Evolutionary conservation across 2,888 invertebrate species (phyloP).

Genomic region (Tenthredo mesomela): DNA sequence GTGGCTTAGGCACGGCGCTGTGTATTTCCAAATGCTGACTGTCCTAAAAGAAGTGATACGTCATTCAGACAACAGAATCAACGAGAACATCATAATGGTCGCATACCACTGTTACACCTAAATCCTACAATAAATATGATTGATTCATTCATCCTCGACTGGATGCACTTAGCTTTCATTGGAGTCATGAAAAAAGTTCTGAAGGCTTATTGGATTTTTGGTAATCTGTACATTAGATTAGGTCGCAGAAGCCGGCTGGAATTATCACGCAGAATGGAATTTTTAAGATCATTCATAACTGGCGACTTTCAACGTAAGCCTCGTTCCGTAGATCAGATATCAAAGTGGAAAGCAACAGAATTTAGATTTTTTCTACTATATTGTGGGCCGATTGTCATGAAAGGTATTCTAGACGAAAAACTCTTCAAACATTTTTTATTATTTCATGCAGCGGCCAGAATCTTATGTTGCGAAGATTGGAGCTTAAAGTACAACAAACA

Average conservation of each 20-base stretch:
- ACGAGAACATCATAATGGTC: background rate
- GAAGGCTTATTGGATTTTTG: background rate
- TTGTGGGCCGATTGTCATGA: background rate
- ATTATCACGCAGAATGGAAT: background rate
- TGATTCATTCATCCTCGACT: background rate
- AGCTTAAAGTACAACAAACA: background rate
- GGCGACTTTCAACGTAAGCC: background rate
- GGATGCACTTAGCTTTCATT: background rate
- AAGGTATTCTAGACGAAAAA: background rate
- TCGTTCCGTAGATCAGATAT: background rate
- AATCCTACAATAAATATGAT: background rate
- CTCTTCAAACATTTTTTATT: background rate
- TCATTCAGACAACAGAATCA: background rate
- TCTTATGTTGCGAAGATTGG: background rate
- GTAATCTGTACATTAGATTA: background rate
- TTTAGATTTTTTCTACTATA: background rate
- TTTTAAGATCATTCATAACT: background rate
- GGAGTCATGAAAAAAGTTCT: conserved; percentile 47
- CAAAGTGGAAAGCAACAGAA: background rate
- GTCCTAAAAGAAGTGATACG: background rate
- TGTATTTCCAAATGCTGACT: background rate
- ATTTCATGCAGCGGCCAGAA: background rate
- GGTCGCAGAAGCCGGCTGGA: background rate
- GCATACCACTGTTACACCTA: background rate
- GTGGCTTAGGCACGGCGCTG: too few species aligned